These are phyloP conservation scores for Rhinogobio ventralis DNA, from an alignment of 2,797 vertebrate species.

Conservation along the genomic window DNA sequence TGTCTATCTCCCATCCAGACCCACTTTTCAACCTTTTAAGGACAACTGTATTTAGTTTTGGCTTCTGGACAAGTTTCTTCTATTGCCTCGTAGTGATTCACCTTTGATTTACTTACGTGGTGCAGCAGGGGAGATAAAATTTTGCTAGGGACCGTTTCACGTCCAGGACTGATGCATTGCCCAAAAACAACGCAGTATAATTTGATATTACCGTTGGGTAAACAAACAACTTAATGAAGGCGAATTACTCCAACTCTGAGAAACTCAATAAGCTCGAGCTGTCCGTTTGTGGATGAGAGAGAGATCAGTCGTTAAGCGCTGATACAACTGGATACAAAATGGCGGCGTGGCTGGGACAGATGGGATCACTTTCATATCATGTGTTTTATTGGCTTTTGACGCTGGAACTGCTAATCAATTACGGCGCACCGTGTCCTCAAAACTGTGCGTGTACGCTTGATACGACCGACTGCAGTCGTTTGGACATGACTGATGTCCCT, in stretches of 20 bases:
- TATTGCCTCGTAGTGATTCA: constrained; percentile 61
- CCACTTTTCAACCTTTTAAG: constrained; percentile 58
- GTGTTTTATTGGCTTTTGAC: constrained; percentile 76
- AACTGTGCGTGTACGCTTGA: constrained; percentile 86
- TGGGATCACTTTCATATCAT: constrained; percentile 70
- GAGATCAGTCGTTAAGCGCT: constrained; percentile 72
- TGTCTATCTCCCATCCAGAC: constrained; percentile 39
- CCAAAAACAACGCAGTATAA: constrained; percentile 17
- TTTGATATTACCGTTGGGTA: background rate
- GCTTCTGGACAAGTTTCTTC: constrained; percentile 36
- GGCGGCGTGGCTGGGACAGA: constrained; percentile 80
- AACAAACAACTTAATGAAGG: constrained; percentile 32
- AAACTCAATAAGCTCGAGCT: constrained; percentile 58
- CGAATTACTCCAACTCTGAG: constrained; percentile 6
- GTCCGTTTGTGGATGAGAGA: constrained; percentile 65
- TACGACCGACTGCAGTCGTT: constrained; percentile 85
- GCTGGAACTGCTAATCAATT: constrained; percentile 64
- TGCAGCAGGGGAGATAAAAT: constrained; percentile 65
- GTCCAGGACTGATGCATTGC: constrained; percentile 27
- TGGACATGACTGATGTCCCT: constrained; percentile 80
- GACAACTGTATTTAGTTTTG: constrained; percentile 54
- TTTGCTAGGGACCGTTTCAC: constrained; percentile 38
- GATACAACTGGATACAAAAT: constrained; percentile 86
- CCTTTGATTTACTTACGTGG: constrained; percentile 70
- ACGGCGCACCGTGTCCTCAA: constrained; percentile 72